phyloP scores from a whole-genome alignment of 2,113 vertebrate species.

The Heloderma charlesbogerti region DNA sequence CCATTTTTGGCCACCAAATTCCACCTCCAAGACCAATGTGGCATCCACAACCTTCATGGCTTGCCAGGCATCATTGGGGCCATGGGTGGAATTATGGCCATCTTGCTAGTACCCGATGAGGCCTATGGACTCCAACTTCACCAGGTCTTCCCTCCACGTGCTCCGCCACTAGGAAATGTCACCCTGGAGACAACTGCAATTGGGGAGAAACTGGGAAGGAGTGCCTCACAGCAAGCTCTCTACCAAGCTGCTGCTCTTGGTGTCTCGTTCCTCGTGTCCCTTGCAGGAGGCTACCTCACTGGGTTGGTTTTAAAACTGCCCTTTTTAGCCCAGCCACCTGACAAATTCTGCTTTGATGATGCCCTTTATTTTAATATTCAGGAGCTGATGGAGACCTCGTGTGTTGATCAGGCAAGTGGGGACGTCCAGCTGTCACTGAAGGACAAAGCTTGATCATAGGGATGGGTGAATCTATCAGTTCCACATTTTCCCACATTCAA shows the following conservation, averaged over 20 bases:
- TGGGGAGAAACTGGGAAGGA: neutral
- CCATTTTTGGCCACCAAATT: constrained; percentile 75
- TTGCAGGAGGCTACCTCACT: constrained; percentile 76
- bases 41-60: constrained; percentile 88
- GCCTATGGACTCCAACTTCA: constrained; percentile 71
- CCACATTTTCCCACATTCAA: no score
- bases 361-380: constrained; percentile 79
- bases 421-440: constrained; percentile 43
- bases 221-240: constrained; percentile 74
- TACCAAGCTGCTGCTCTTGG: constrained; percentile 78
- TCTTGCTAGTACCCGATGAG: constrained; percentile 72
- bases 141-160: constrained; percentile 69
- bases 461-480: neutral
- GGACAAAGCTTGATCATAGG: neutral
- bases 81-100: constrained; percentile 73
- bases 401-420: accelerated
- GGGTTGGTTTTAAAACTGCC: constrained; percentile 77
- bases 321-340: constrained; percentile 71
- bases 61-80: constrained; percentile 83
- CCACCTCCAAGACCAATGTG: constrained; percentile 82
- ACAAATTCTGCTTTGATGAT: constrained; percentile 83
- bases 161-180: constrained; percentile 65
- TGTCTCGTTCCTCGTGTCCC: constrained; percentile 68
- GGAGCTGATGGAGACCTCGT: accelerated
- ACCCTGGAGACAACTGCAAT: constrained; percentile 27